These are phyloP conservation scores for Thaumetopoea pityocampa DNA, from an alignment of 1,140 invertebrate species.

Conservation along the genomic window DNA sequence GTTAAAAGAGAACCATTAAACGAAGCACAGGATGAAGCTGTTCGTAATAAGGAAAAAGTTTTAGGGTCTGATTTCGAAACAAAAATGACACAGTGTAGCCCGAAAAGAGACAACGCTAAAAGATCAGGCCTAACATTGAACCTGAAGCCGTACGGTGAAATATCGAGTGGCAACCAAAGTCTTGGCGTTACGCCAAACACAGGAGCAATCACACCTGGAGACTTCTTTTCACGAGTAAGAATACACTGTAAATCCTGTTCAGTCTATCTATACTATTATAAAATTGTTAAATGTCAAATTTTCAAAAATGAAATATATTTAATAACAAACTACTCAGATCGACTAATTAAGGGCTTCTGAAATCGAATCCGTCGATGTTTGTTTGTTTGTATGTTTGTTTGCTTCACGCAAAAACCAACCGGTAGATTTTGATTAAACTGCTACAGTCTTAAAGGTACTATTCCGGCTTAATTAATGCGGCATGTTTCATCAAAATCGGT, in stretches of 20 bases:
- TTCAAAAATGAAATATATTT: too few relatives aligned
- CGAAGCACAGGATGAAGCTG: conserved; percentile 49
- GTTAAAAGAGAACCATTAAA: conserved; percentile 39
- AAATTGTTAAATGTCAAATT: too few relatives aligned
- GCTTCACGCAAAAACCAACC: too few relatives aligned
- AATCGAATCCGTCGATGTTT: too few relatives aligned
- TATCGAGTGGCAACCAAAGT: conserved; percentile 8
- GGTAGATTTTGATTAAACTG: too few relatives aligned
- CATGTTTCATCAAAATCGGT: too few relatives aligned
- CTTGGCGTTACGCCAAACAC: conserved; percentile 36
- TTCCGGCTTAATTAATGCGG: too few relatives aligned
- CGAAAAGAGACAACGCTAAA: conserved; percentile 31
- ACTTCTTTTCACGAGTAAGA: conserved; percentile 55
- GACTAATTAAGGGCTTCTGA: too few relatives aligned
- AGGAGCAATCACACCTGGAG: conserved; percentile 53
- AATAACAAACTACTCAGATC: too few relatives aligned
- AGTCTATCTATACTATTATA: neutral
- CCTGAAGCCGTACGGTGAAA: conserved; percentile 55
- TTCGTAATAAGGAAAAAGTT: conserved; percentile 40
- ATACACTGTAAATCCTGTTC: neutral
- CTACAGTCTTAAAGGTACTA: too few relatives aligned
- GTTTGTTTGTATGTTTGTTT: too few relatives aligned
- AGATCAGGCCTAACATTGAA: conserved; percentile 58
- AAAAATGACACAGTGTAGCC: conserved; percentile 5
- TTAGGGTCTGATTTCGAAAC: conserved; percentile 42